phyloP scores from a whole-genome alignment of 2,113 vertebrate species.

The Bucco capensis region DNA sequence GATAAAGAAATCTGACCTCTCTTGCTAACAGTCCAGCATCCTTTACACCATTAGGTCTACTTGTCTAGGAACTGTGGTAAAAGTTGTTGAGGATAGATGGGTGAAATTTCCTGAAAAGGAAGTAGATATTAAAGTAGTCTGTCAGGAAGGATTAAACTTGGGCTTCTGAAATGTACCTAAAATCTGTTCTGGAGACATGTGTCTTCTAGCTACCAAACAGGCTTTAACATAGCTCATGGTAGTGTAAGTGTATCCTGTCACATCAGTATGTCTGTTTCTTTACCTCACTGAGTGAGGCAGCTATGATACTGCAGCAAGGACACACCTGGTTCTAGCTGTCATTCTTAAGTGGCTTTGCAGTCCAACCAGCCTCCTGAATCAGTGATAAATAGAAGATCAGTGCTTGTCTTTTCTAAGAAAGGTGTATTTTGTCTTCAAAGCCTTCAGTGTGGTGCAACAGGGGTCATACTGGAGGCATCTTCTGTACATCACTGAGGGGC shows the following conservation, averaged over 20 bases:
- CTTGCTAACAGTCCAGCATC: not conserved
- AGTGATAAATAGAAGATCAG: not conserved
- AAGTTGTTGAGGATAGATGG: not conserved
- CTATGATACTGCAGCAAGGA: not conserved
- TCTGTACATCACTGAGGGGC: not conserved
- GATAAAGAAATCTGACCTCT: not conserved
- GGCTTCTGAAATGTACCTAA: not conserved
- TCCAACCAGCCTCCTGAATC: not conserved
- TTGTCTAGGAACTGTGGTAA: not conserved
- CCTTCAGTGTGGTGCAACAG: fast-evolving
- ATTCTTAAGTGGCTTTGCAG: not conserved
- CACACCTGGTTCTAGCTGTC: not conserved
- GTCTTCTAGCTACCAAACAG: not conserved
- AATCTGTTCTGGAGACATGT: not conserved
- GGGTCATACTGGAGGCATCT: not conserved
- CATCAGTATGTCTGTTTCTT: not conserved
- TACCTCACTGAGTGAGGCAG: fast-evolving
- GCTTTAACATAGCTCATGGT: not conserved
- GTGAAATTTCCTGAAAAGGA: not conserved
- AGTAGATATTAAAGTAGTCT: not conserved
- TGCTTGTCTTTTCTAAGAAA: not conserved
- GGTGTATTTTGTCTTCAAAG: not conserved
- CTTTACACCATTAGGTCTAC: not conserved
- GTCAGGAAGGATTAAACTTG: constrained; percentile 11
- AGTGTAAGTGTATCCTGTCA: not conserved